Base-by-base conservation (phyloP, 2,113 vertebrate species). In the Sula dactylatra region DNA sequence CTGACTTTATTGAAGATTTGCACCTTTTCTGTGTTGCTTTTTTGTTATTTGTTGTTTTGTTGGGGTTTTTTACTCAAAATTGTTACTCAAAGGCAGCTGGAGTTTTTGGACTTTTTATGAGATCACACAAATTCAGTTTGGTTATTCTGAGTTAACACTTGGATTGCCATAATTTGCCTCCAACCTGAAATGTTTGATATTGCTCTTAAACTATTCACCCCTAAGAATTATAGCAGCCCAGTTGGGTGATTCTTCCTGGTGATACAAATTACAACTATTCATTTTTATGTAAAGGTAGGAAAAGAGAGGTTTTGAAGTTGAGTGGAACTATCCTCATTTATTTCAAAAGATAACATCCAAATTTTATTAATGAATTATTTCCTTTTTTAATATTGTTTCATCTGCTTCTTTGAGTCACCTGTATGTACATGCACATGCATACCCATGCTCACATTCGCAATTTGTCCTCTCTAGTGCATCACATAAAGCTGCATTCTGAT, bases 31-130 rank as follows among this genome's bases (percentile, higher is more conserved):
- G 0, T 79, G 21, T 29, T 62, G 19, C 3, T 71, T 88, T 64
- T 73, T 11, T 38, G 7, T 31, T 32, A n/a, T 22, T 90, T 80
- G 12, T 25, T 44, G 20, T 17, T 79, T 88, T 9, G 8, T 36
- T 47, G 24, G 8, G 0, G 0, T 2, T 44, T 72, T 45, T 67
- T 25, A 24, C 26, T 62, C n/a, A 27, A 14, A 61, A 45, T 32
- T 82, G n/a, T 31, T 77, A 13, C 21, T 55, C 24, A 78, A 72
- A 88, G 45, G 16, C 29, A 59, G 4, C 4, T 55, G 26, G 15
- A 49, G 5, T 7, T 56, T 77, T 70, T 13, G 6, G 7, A 38
- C 14, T 50, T 58, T n/a, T 54, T 61, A 27, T 31, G 26, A 88
- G 26, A 12, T 81, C 31, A 62, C 24, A 77, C 36, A 64, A 82